Evolutionary conservation across 1,140 invertebrate species (phyloP).

Genomic region (Bombus soroeensis): DNA sequence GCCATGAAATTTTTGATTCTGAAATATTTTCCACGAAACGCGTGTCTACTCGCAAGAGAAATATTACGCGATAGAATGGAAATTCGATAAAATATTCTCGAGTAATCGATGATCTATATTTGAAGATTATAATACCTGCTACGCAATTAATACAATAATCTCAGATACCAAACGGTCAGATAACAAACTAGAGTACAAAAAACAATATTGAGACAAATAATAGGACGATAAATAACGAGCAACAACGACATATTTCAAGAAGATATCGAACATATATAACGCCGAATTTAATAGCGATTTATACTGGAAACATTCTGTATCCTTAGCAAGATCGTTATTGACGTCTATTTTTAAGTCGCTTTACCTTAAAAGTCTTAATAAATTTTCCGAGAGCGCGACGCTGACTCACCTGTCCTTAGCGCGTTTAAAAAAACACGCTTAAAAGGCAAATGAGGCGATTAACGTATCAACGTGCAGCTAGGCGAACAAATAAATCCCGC

Average conservation of each 20-base stretch:
- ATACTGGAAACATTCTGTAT: neutral
- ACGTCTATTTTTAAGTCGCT: constrained; percentile 40
- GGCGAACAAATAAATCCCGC: constrained; percentile 34
- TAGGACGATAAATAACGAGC: neutral
- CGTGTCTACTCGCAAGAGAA: too few relatives aligned
- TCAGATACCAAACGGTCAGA: too few relatives aligned
- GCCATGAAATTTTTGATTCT: too few relatives aligned
- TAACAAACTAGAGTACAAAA: neutral
- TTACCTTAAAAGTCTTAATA: constrained; percentile 45
- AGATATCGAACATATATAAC: neutral
- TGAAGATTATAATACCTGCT: too few relatives aligned
- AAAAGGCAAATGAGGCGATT: constrained; percentile 53
- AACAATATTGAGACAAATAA: too few relatives aligned
- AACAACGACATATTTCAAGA: neutral
- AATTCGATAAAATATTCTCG: too few relatives aligned
- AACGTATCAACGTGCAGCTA: constrained; percentile 19
- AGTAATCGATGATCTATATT: too few relatives aligned
- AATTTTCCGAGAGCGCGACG: constrained; percentile 34
- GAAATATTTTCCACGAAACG: too few relatives aligned
- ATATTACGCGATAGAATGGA: too few relatives aligned
- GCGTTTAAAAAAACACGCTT: constrained; percentile 41
- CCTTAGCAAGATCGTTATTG: constrained; percentile 21
- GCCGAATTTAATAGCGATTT: neutral
- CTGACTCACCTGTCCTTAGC: constrained; percentile 41
- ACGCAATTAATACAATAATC: too few relatives aligned